Evolutionary conservation across 2,888 invertebrate genomes (phyloP), one percentile per base, ranked within the genome.

Genomic region (Acleris literana): DNA sequence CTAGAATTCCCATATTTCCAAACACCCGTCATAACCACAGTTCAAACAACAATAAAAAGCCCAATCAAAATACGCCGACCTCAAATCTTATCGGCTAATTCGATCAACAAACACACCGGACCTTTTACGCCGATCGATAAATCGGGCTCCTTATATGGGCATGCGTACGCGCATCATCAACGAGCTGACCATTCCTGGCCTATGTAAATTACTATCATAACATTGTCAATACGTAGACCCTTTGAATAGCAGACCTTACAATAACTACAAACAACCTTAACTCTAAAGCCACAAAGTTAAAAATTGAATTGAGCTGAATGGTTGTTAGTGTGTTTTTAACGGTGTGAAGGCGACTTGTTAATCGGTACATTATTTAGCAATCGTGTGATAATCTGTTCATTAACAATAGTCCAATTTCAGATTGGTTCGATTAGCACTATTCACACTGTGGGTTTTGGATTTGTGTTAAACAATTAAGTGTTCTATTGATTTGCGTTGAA

Each of bases 181-280:
- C 64, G 70, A 61, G 22, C 68, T 52, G 18, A 52, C 74, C 72
- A 72, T 76, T 71, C 71, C 64, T 74, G 79, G 81, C 76, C 69
- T 68, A 75, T 81, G 83, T 85, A 83, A 86, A 86, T 83, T 81
- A 77, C 76, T 82, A 79, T 80, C 79, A 80, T 77, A 82, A 83
- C 77, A 80, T 79, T 70, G 68, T 67, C 74, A 78, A 70, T 71
- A 72, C 69, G 66, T 67, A 69, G 48, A 46, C 22, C 46, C 44
- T 63, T 65, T 59, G 63, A 53, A 46, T 44, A 51, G 33, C 55
- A 59, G 53, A 22, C 60, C 68, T 66, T 55, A 25, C 46, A 54
- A 61, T 11, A n/a, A 43, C 18, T 67, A 43, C 59, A 46, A 56
- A 71, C 29, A 64, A 58, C 44, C 13, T 69, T 39, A 39, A 43